A percentile compares a stretch with the other conserved stretches of the same genome.
Conservation (phyloP, 2,113 vertebrate genomes). For the Hippocampus zosterae region DNA sequence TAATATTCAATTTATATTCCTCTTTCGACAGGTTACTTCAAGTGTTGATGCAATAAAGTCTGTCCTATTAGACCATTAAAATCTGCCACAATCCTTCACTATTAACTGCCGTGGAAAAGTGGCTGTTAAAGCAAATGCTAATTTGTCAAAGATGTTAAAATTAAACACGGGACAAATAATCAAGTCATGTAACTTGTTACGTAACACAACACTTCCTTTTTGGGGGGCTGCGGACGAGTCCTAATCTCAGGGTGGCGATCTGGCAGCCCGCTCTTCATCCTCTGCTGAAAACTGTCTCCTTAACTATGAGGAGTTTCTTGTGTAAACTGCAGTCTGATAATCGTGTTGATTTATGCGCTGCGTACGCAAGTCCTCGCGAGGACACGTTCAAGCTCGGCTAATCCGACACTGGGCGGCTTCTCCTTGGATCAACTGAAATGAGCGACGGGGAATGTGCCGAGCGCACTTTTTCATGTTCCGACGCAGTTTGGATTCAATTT, state of each 20-base stretch:
- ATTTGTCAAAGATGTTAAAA: conserved; percentile 39
- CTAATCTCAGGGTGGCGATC: background rate
- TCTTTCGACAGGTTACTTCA: conserved; percentile 21
- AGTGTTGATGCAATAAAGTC: conserved; percentile 30
- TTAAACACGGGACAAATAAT: conserved; percentile 46
- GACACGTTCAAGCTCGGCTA: conserved; percentile 49
- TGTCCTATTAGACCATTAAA: conserved; percentile 33
- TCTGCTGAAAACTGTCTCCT: background rate
- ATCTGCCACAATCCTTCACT: conserved; percentile 45
- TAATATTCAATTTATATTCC: conserved; percentile 28
- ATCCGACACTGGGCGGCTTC: conserved; percentile 32
- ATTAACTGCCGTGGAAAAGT: conserved; percentile 56
- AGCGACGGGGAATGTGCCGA: conserved; percentile 10
- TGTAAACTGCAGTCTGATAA: conserved; percentile 54
- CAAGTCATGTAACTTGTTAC: conserved; percentile 34
- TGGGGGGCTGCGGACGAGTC: too few species aligned
- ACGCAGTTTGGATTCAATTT: conserved; percentile 3
- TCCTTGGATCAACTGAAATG: conserved; percentile 31
- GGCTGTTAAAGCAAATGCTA: conserved; percentile 53
- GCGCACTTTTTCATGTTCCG: background rate
- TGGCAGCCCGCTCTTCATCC: background rate
- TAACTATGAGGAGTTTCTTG: conserved; percentile 39
- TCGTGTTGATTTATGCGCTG: conserved; percentile 52
- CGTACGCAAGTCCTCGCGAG: conserved; percentile 45
- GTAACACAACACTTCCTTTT: conserved; percentile 33